Evolutionary conservation across 2,888 invertebrate genomes (phyloP), one percentile per base, ranked within the genome.

Genomic region (Bunonema sp.): DNA sequence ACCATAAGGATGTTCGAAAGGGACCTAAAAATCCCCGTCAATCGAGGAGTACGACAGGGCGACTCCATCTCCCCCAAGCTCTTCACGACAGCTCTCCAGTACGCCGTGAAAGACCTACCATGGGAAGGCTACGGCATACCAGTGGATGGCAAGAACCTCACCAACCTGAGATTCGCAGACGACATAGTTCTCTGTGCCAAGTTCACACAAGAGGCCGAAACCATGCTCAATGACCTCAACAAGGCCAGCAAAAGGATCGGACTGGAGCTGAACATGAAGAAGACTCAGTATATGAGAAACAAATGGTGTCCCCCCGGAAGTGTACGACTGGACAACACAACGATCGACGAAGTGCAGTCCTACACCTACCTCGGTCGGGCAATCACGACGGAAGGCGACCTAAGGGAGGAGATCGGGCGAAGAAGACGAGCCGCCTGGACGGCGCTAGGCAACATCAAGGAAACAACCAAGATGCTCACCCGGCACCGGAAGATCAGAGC

Each of bases 161-260:
- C 10, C 34, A 29, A 46, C 29, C 41, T 46, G 4, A 22, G 46
- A 4, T 47, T 42, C 29, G 47, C 47, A 18, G 47, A 47, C 24
- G 47, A 47, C 24, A 41, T 44, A 15, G 47, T 47, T n/a, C 35
- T 47, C 37, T 8, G 46, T 28, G 4, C 37, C 37, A 18, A 10
- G 2, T 4, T 10, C n/a, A 12, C 29, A 3, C 12, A 32, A 16
- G 30, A 42, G 15, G 24, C 31, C 7, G 23, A 31, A 20, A 18
- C 10, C 8, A 46, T 46, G 46, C 34, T 46, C 3, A 28, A 32
- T 4, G 35, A 46, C 29, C 34, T 46, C 18, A 32, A 36, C 7
- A 24, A 19, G 10, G 30, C 20, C 7, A 38, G 41, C 16, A 8
- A 19, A 16, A 19, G 20, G 18, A 21, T 33, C 18, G 47, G 47